Evolutionary conservation across 2,797 vertebrate species (phyloP).

Genomic region (Steatocranus sp.): DNA sequence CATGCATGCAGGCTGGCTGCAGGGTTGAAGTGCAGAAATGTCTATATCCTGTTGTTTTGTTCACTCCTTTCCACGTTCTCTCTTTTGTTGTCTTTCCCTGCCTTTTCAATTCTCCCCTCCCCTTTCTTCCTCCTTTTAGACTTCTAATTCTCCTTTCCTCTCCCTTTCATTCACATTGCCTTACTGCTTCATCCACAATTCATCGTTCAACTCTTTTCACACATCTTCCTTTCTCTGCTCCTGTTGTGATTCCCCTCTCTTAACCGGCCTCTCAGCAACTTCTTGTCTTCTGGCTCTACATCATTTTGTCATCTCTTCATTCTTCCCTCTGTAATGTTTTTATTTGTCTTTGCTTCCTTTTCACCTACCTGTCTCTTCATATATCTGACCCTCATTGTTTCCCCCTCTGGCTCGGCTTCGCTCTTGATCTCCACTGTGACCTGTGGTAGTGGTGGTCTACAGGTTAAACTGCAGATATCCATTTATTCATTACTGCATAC

Average conservation of each 20-base stretch:
- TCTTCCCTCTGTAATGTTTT: not conserved
- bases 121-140: not conserved
- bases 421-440: not conserved
- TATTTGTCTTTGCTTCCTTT: not conserved
- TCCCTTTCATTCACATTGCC: not conserved
- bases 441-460: not conserved
- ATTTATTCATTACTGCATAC: constrained; percentile 28
- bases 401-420: not conserved
- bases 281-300: not conserved
- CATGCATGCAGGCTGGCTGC: not conserved
- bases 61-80: not conserved
- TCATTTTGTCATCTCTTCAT: not conserved
- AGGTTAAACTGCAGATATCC: constrained; percentile 38
- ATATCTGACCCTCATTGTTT: not conserved
- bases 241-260: not conserved
- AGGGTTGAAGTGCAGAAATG: constrained; percentile 6
- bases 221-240: not conserved
- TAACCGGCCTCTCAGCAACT: not conserved
- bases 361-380: not conserved
- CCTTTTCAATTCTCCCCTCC: not conserved
- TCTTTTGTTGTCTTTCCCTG: not conserved
- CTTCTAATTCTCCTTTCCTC: not conserved
- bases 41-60: not conserved
- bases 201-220: not conserved
- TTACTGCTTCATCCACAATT: not conserved